A percentile compares a stretch with the other conserved stretches of the same genome.
phyloP scores from a whole-genome alignment of 1,140 invertebrate genomes.

The Magallana gigas region DNA sequence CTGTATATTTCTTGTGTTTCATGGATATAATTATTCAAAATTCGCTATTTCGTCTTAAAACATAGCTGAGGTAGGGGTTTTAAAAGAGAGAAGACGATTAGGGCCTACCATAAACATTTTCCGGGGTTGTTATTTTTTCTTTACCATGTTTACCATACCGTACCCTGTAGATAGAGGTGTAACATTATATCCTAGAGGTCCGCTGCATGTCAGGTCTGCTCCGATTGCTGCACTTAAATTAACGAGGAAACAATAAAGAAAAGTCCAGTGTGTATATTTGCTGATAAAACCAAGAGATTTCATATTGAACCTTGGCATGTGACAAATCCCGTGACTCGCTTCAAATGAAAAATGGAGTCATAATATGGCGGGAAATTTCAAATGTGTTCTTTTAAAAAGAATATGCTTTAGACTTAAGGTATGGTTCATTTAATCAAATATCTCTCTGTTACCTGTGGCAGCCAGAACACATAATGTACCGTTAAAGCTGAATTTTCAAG shows the following conservation, averaged over 20 bases:
- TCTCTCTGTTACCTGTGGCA: too few relatives aligned
- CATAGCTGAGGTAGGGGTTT: too few relatives aligned
- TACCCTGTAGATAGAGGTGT: background rate
- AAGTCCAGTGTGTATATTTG: background rate
- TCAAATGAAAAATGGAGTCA: background rate
- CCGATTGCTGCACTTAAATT: background rate
- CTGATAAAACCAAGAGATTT: background rate
- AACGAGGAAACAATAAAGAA: background rate
- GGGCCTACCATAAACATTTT: too few relatives aligned
- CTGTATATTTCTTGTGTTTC: background rate
- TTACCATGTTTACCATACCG: background rate
- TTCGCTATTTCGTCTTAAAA: too few relatives aligned
- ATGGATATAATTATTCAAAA: too few relatives aligned
- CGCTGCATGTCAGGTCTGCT: background rate
- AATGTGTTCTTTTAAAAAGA: too few relatives aligned
- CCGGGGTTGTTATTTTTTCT: background rate
- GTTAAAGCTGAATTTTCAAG: too few relatives aligned
- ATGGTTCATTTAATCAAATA: too few relatives aligned
- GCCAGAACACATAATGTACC: too few relatives aligned
- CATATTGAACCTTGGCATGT: constrained; percentile 3
- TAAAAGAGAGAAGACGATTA: too few relatives aligned
- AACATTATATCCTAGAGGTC: background rate
- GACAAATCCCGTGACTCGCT: constrained; percentile 7
- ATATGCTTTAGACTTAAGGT: too few relatives aligned
- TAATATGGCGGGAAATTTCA: background rate